Base-by-base conservation (phyloP, 1,140 invertebrate genomes). In the Himalopsyche phryganea region DNA sequence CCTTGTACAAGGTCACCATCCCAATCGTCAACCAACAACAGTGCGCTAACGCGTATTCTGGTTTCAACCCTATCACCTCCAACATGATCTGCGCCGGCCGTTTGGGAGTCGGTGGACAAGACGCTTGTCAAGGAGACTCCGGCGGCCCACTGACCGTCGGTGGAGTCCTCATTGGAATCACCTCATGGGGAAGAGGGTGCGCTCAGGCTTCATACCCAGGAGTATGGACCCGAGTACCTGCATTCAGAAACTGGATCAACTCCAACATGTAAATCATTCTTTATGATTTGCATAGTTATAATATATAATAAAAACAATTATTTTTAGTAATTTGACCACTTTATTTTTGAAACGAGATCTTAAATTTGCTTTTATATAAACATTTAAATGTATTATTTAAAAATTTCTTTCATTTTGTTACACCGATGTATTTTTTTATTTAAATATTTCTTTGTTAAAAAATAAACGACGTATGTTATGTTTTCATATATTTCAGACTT, bases 41-140 rank as follows among this genome's bases (percentile, higher is more conserved):
- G 1, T 80, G 78, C 53, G 56, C 58, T 7, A 18, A 60, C 1
- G 59, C 71, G 14, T 68, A 72, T 14, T 28, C 55, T 38, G 32
- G 18, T 1, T 14, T 65, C 1, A 66, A 66, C 3, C 10, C 54
- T 1, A 77, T 91, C 32, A 81, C 81, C 1, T 68, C 81, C 6
- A 83, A 81, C 10, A 88, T 89, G 83, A 68, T 89, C 14, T 91
- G 89, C 67, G 88, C 88, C 44, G 87, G 87, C 9, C 28, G 23
- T 14, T 7, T 55, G 10, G 72, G 75, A 19, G 48, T 69, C 5
- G 72, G 71, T 7, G 72, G 73, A 0, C 65, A 70, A 0, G 75
- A 77, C 38, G 77, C 75, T 1, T 83, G 81, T 51, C 76, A 76
- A 50, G 81, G 82, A 0, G 83, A 84, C 60, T 81, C 80, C 1